A percentile compares a stretch with the other conserved stretches of the same genome.
Conservation (phyloP, 2,888 invertebrate species). For the Auanema freiburgensis region DNA sequence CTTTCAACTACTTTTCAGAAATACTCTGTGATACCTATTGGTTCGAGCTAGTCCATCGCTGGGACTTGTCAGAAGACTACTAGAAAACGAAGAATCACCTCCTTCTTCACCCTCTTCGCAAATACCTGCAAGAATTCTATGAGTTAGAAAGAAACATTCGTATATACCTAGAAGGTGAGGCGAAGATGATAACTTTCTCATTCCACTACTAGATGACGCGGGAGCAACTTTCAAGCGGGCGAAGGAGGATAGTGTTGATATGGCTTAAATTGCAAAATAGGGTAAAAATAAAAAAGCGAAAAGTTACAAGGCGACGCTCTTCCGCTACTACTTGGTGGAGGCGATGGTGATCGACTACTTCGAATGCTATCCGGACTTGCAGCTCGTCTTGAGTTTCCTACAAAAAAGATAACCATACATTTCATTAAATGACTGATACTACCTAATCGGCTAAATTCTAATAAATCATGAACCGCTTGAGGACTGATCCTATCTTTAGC, state of each 20-base stretch:
- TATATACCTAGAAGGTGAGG: constrained; percentile 61
- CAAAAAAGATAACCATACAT: constrained; percentile 1
- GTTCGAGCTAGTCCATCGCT: constrained; percentile 11
- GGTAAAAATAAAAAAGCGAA: not conserved
- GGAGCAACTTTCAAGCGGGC: constrained; percentile 54
- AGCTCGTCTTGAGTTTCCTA: constrained; percentile 45
- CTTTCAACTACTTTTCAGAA: too few relatives aligned
- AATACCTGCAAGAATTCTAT: constrained; percentile 32
- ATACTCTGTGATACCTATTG: constrained; percentile 15
- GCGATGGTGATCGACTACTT: constrained; percentile 58
- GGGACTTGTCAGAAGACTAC: constrained; percentile 10
- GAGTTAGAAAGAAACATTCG: not conserved
- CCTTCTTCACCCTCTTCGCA: constrained; percentile 55
- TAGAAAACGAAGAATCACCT: constrained; percentile 8
- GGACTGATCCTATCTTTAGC: constrained; percentile 57
- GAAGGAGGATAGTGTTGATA: constrained; percentile 41
- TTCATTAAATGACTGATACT: not conserved
- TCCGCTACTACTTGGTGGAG: constrained; percentile 55
- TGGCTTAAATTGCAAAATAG: constrained; percentile 18
- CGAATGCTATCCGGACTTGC: constrained; percentile 59
- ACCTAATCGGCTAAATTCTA: constrained; percentile 55
- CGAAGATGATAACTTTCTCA: constrained; percentile 62
- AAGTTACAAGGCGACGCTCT: constrained; percentile 42
- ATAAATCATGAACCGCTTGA: constrained; percentile 62
- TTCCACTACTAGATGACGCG: constrained; percentile 42